Percentiles rank a stretch among this genome's conserved stretches.
Conservation (phyloP, 2,113 vertebrate genomes). For the Peucedramus taeniatus region DNA sequence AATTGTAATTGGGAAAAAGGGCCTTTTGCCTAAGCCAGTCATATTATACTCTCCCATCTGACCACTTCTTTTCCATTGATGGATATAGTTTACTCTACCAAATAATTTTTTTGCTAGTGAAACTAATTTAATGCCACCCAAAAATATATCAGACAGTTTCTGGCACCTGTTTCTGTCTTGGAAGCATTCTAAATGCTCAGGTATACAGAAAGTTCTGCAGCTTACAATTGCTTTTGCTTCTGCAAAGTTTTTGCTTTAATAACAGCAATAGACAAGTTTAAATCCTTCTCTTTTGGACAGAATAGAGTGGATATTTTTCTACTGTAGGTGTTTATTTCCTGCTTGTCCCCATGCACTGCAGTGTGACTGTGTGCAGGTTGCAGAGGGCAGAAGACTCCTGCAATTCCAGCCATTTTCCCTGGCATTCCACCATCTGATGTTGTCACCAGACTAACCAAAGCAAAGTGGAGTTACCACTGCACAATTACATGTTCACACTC, state of each 20-base stretch:
- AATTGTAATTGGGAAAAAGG: constrained; percentile 53
- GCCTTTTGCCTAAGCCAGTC: constrained; percentile 46
- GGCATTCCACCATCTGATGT: background rate
- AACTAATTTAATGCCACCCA: constrained; percentile 35
- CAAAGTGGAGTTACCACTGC: background rate
- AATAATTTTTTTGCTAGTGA: constrained; percentile 2
- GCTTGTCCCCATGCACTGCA: rapidly evolving
- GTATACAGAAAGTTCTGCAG: constrained; percentile 1
- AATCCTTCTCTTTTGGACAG: background rate
- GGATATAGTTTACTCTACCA: constrained; percentile 15
- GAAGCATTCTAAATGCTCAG: background rate
- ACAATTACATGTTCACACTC: background rate
- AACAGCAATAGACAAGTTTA: background rate
- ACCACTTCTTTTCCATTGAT: constrained; percentile 37
- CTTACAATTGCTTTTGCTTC: background rate
- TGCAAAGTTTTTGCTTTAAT: constrained; percentile 30
- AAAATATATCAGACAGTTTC: constrained; percentile 39
- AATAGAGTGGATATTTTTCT: background rate
- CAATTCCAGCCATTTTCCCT: background rate
- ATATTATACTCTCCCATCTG: constrained; percentile 19
- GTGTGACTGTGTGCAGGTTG: background rate
- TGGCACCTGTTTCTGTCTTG: constrained; percentile 20
- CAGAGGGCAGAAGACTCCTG: background rate
- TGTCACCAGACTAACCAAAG: background rate
- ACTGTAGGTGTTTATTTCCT: too few species aligned